These are phyloP conservation scores for Setophaga coronata DNA, from an alignment of 2,113 vertebrate genomes.

Conservation along the genomic window DNA sequence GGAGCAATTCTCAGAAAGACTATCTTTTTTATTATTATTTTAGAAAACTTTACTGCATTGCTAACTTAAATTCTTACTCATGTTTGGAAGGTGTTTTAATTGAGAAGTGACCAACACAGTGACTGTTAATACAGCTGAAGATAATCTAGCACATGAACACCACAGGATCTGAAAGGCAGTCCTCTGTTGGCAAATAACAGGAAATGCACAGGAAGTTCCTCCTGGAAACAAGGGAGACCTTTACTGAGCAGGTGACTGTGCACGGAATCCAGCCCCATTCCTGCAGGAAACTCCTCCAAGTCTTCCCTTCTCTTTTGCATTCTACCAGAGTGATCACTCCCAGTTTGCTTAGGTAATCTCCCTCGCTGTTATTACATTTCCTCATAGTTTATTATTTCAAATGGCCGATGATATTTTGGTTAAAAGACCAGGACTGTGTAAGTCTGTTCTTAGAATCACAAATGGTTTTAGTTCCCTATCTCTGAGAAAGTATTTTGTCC, in stretches of 20 bases:
- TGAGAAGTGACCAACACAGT: background rate
- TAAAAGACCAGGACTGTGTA: background rate
- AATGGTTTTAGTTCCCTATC: background rate
- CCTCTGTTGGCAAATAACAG: background rate
- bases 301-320: rapidly evolving
- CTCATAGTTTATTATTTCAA: background rate
- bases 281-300: background rate
- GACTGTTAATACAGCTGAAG: background rate
- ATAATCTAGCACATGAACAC: background rate
- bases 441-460: background rate
- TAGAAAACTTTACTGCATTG: background rate
- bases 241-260: background rate
- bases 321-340: background rate
- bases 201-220: background rate
- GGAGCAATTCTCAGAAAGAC: background rate
- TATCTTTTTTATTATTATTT: background rate
- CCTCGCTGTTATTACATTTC: background rate
- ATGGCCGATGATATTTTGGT: background rate
- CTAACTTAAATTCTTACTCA: background rate
- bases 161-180: background rate
- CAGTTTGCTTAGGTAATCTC: background rate
- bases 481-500: background rate
- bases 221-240: background rate
- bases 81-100: background rate
- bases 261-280: background rate